Conservation (phyloP, 2,113 vertebrate species). For the Dasyprocta punctata region DNA sequence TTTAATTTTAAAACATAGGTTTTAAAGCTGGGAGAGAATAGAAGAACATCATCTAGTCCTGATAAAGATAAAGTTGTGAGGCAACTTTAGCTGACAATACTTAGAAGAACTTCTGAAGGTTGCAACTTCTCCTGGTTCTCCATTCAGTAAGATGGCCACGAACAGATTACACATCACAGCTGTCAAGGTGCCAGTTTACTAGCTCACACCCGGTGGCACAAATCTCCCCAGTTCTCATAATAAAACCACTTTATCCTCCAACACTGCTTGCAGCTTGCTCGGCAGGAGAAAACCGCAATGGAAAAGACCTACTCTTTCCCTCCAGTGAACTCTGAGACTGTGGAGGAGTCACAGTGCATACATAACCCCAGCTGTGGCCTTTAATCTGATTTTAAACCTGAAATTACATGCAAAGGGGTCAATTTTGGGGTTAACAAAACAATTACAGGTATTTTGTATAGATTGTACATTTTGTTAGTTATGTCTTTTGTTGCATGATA, state of each 20-base stretch:
- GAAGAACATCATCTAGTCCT: neutral
- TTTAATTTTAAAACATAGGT: neutral
- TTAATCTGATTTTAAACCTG: slow-evolving; percentile 67
- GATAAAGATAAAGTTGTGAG: neutral
- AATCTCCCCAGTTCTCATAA: neutral
- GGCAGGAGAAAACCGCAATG: neutral
- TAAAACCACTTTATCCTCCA: neutral
- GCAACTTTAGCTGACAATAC: neutral
- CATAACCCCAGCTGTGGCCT: slow-evolving; percentile 55
- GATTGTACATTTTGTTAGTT: slow-evolving; percentile 74
- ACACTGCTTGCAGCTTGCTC: neutral
- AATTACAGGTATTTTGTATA: slow-evolving; percentile 78
- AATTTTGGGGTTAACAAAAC: slow-evolving; percentile 80
- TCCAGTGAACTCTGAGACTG: neutral
- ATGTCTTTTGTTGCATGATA: slow-evolving; percentile 79
- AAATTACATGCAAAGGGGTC: slow-evolving; percentile 69
- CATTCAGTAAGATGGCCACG: neutral
- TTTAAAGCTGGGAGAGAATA: neutral
- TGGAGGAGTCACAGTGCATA: neutral
- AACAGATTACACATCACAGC: neutral
- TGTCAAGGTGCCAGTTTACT: neutral
- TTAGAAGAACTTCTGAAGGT: neutral
- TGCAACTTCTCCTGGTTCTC: neutral
- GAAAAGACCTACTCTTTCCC: neutral
- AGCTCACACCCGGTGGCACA: neutral